Evolutionary conservation across 2,113 vertebrate genomes (phyloP), one percentile per base, ranked within the genome.

Genomic region (Nesoenas mayeri): DNA sequence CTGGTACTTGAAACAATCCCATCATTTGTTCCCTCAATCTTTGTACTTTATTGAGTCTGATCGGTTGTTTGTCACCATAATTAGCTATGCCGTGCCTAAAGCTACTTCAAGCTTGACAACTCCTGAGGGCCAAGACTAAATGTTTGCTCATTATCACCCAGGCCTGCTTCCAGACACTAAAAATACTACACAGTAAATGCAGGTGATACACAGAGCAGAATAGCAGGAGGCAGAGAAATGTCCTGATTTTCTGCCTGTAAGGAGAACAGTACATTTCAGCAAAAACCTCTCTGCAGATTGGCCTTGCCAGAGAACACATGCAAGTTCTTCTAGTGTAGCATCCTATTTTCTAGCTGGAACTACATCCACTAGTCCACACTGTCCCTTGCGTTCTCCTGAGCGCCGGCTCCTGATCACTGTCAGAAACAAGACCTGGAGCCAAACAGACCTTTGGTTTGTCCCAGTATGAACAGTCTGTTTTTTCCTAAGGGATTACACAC

Each of bases 271-370:
- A 25, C 60, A 6, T 58, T 53, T 31, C 54, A 65, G 61, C 24
- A 40, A 60, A 74, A 73, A 70, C 9, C 42, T 40, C 31, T 19
- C 56, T 29, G 34, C 58, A 61, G 40, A 47, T 54, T 5, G 72
- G 42, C 38, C n/a, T 81, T 72, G 44, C 18, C 0, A 1, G 53
- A 64, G n/a, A 36, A 26, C 8, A 61, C 29, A 36, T 0, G 0
- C 10, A 26, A 21, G 8, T 72, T 79, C 54, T 73, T 48, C 19
- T 24, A 64, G 47, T 56, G 48, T 22, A 58, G 54, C 26, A 89
- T 42, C 31, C 38, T 54, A 2, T 42, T 57, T 73, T 64, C 48
- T 31, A 67, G 36, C 24, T 78, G 36, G 54, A 53, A 15, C 51
- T 32, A 12, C 2, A 28, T 16, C 9, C 1, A 0, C 53, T 69